These are phyloP conservation scores for Xerus rutilus DNA, from an alignment of 2,797 vertebrate species.

Conservation along the genomic window DNA sequence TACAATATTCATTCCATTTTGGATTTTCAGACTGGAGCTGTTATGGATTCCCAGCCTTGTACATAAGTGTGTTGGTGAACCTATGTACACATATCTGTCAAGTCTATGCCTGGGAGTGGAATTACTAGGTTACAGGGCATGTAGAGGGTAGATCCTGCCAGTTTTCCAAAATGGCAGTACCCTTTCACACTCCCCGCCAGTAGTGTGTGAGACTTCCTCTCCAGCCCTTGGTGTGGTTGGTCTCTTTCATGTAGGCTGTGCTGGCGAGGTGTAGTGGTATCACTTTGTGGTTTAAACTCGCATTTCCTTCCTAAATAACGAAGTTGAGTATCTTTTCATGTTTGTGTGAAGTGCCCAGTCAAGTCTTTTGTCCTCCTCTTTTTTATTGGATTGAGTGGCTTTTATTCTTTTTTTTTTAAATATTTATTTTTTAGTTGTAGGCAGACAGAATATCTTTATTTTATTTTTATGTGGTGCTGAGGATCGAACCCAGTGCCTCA, in stretches of 20 bases:
- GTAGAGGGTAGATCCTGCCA: background rate
- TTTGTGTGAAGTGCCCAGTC: background rate
- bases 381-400: background rate
- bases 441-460: too few relatives aligned
- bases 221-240: background rate
- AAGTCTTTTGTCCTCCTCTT: background rate
- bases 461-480: too few relatives aligned
- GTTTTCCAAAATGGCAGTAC: background rate
- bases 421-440: too few relatives aligned
- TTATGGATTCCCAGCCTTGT: background rate
- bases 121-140: background rate
- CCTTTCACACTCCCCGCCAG: background rate
- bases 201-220: background rate
- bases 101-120: background rate
- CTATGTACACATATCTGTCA: background rate
- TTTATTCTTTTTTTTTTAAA: too few relatives aligned
- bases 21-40: background rate
- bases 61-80: background rate
- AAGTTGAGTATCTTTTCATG: background rate
- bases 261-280: background rate
- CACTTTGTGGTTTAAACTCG: slow-evolving; percentile 23
- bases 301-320: background rate
- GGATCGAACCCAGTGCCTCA: too few relatives aligned
- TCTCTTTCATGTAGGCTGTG: background rate
- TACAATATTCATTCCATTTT: background rate